These are phyloP conservation scores for Eutolmus rufibarbis DNA, from an alignment of 2,888 invertebrate species.

Conservation along the genomic window DNA sequence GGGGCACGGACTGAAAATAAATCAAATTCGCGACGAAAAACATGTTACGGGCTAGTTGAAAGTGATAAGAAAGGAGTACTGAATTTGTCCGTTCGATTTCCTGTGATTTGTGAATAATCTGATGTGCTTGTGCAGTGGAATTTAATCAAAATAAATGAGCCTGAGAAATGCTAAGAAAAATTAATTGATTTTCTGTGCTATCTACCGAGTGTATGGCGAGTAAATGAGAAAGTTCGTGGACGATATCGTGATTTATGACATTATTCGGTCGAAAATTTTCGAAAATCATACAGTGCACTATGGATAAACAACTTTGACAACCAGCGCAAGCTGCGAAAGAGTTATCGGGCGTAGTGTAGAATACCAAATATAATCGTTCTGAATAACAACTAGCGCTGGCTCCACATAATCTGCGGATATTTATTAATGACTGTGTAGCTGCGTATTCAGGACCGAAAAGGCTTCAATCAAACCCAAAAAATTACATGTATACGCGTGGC, in stretches of 20 bases:
- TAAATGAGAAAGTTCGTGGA: slow-evolving; percentile 26
- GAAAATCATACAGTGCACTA: slow-evolving; percentile 17
- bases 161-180: background rate
- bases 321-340: background rate
- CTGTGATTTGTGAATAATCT: background rate
- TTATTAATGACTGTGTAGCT: background rate
- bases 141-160: background rate
- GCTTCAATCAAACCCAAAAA: background rate
- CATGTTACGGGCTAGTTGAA: background rate
- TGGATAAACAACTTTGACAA: slow-evolving; percentile 47
- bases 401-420: background rate
- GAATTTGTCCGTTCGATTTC: background rate
- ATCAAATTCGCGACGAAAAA: background rate
- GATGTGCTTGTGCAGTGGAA: background rate
- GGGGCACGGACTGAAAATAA: slow-evolving; percentile 20
- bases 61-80: background rate
- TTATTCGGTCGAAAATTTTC: background rate
- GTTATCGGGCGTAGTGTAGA: background rate
- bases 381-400: background rate
- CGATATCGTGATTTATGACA: slow-evolving; percentile 23
- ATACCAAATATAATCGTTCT: background rate
- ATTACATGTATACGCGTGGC: background rate
- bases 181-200: slow-evolving; percentile 6
- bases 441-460: background rate
- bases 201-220: background rate